phyloP scores from a whole-genome alignment of 2,888 invertebrate species.

The Pachycephus smyrnensis region DNA sequence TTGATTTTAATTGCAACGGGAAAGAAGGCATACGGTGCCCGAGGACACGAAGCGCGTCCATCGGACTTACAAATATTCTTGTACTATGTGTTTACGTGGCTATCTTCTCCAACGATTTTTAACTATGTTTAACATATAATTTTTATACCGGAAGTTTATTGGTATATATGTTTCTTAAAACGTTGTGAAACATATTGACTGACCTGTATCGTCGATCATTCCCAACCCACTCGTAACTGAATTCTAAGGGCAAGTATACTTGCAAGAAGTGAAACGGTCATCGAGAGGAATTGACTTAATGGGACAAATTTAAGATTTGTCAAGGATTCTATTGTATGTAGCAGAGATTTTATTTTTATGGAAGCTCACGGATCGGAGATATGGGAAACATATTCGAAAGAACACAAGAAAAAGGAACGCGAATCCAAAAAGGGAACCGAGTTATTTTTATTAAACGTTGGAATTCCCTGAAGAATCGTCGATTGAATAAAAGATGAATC shows the following conservation, averaged over 20 bases:
- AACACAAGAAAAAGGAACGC: conserved; percentile 15
- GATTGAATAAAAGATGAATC: conserved; percentile 65
- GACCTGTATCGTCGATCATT: not conserved
- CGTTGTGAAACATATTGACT: not conserved
- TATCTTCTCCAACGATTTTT: not conserved
- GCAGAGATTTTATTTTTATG: not conserved
- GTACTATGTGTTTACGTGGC: conserved; percentile 2
- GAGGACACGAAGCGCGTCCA: not conserved
- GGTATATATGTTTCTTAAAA: conserved; percentile 7
- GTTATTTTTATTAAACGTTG: conserved; percentile 55
- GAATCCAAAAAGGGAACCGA: conserved; percentile 30
- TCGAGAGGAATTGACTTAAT: not conserved
- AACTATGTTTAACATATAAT: not conserved
- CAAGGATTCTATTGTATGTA: not conserved
- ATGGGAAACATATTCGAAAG: not conserved
- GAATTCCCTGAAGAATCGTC: conserved; percentile 54
- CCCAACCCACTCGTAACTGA: not conserved
- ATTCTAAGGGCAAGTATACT: too few species aligned
- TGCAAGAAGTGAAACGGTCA: too few species aligned
- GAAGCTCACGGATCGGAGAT: not conserved
- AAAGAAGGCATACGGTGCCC: conserved; percentile 48
- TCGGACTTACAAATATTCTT: not conserved
- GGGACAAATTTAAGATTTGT: not conserved
- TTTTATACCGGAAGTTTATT: not conserved
- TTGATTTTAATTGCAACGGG: conserved; percentile 55